A percentile compares a stretch with the other conserved stretches of the same genome.
These are phyloP conservation scores for Hyles vespertilio DNA, from an alignment of 1,140 invertebrate genomes.

Conservation along the genomic window DNA sequence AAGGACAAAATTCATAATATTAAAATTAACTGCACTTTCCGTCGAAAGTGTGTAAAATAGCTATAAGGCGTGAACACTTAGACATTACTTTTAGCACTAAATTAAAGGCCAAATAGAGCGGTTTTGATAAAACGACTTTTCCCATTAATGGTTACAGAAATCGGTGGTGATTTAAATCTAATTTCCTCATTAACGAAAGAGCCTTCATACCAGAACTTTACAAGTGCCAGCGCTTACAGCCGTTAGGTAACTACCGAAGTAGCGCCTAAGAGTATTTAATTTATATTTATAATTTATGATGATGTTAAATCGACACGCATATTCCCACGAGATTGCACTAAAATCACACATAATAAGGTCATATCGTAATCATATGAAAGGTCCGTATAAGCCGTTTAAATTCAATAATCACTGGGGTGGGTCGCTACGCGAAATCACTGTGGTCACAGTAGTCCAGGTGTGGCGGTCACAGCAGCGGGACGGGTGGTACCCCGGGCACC, in stretches of 20 bases:
- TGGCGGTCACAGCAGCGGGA: conserved; percentile 63
- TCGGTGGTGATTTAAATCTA: background rate
- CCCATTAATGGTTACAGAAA: conserved; percentile 1
- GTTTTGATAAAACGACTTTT: conserved; percentile 13
- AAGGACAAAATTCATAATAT: conserved; percentile 52
- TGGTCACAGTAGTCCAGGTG: conserved; percentile 42
- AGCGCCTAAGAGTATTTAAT: conserved; percentile 27
- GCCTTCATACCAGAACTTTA: conserved; percentile 22
- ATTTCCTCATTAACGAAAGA: conserved; percentile 29
- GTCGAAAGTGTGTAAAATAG: conserved; percentile 33
- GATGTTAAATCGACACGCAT: conserved; percentile 21
- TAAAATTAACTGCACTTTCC: conserved; percentile 33
- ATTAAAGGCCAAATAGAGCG: conserved; percentile 13
- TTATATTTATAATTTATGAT: conserved; percentile 10
- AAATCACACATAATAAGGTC: conserved; percentile 54
- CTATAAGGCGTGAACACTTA: conserved; percentile 41
- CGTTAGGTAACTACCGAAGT: conserved; percentile 18
- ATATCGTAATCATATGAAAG: conserved; percentile 12
- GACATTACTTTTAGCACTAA: conserved; percentile 21
- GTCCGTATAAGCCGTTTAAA: conserved; percentile 8
- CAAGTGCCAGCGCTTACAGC: conserved; percentile 26
- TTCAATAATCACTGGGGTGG: conserved; percentile 26
- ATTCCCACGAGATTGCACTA: conserved; percentile 60
- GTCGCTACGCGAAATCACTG: conserved; percentile 45
- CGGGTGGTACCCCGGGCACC: conserved; percentile 55